Evolutionary conservation across 2,888 invertebrate species (phyloP), one percentile per base, ranked within the genome.

Genomic region (Agrochola macilenta): DNA sequence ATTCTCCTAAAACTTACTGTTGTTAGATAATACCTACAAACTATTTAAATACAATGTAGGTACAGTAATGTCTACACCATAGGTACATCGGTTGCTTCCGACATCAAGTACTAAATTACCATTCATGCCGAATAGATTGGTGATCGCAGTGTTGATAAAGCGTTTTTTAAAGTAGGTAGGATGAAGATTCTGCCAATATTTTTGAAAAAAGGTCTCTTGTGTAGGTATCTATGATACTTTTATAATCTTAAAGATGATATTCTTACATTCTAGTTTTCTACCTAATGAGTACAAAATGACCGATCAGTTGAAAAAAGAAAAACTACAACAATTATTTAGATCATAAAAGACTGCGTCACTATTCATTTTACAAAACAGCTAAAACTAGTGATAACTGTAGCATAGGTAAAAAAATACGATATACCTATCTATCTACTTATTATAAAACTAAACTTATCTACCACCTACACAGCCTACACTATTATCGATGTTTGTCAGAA

Each of bases 401-500:
- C 23, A 23, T 14, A 0, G 17, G 4, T 43, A 23, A 8, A 57
- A 66, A 76, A 66, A 17, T 26, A 70, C 49, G 4, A 26, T 49
- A 11, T 14, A 61, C 8, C 5, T 26, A 61, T 11, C 5, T 26
- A 61, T 23, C 20, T 52, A 66, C 66, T 35, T 35, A 61, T n/a
- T 54, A 39, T n/a, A 69, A 81, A 72, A 46, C 57, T 68, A 75
- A 26, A 80, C 61, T 63, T 75, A 82, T 69, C 74, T 69, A 64
- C 14, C 30, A 73, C 30, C 20, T 68, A 30, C 30, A 30, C 30
- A 30, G 30, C 30, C 30, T 30, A 71, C 69, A 54, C 14, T 63
- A 69, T 65, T 82, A 86, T 86, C 87, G 86, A 88, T 87, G 57
- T 82, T 74, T 75, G 66, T 63, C 74, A 66, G 61, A 82, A 82